Evolutionary conservation across 2,888 invertebrate species (phyloP).

Genomic region (Anoplius nigerrimus): DNA sequence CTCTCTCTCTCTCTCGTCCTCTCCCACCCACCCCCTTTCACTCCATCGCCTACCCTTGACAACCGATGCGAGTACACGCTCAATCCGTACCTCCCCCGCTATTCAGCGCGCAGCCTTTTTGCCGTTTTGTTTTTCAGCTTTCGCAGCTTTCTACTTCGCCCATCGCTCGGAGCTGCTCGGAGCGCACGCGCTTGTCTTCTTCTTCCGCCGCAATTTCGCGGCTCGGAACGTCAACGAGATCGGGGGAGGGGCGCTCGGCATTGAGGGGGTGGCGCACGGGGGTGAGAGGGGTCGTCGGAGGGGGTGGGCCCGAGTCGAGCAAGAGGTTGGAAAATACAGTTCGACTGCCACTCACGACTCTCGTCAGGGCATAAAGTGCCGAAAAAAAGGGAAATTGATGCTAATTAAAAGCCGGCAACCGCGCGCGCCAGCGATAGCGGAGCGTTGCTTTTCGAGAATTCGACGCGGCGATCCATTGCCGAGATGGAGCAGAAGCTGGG

Average conservation of each 20-base stretch:
- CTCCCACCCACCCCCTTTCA: not conserved
- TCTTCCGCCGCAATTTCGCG: not conserved
- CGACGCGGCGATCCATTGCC: too few species aligned
- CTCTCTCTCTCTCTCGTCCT: not conserved
- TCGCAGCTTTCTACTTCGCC: too few species aligned
- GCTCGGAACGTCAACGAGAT: slow-evolving; percentile 7
- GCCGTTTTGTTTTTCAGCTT: too few species aligned
- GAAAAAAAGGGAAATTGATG: slow-evolving; percentile 5
- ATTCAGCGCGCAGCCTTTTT: too few species aligned
- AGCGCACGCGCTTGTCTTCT: too few species aligned
- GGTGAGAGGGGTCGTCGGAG: not conserved
- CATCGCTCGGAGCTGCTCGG: too few species aligned
- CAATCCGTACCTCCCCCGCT: too few species aligned
- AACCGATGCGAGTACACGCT: too few species aligned
- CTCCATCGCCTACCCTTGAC: too few species aligned
- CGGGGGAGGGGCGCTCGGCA: not conserved
- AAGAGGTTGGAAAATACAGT: slow-evolving; percentile 1
- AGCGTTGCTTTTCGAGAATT: not conserved
- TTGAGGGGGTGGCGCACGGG: not conserved
- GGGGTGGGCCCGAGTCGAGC: not conserved
- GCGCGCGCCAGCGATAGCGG: not conserved
- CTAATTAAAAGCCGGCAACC: not conserved
- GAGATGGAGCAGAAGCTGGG: too few species aligned
- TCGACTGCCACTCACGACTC: slow-evolving; percentile 2
- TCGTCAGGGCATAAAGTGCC: not conserved